Percentiles rank a stretch among this genome's conserved stretches.
phyloP scores from a whole-genome alignment of 2,888 invertebrate genomes.

The Zelleria hepariella region DNA sequence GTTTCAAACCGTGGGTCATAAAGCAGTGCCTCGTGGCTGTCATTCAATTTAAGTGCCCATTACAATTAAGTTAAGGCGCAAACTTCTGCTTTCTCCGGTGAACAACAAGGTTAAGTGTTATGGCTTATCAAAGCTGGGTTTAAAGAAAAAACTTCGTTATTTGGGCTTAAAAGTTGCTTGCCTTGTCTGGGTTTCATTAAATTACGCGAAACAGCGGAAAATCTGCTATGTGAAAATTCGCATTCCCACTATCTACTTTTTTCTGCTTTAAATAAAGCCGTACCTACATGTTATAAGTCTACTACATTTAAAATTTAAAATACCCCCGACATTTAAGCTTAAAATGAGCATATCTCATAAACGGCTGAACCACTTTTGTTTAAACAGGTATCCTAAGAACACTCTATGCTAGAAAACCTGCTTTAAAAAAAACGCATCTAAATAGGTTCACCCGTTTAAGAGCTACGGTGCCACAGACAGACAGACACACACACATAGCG shows the following conservation, averaged over 20 bases:
- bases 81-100: constrained; percentile 1
- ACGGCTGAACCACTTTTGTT: too few species aligned
- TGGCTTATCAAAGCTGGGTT: constrained; percentile 21
- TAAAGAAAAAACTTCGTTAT: constrained; percentile 32
- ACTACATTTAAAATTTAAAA: too few species aligned
- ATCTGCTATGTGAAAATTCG: constrained; percentile 43
- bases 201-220: constrained; percentile 40
- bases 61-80: not conserved
- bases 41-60: not conserved
- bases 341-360: too few species aligned
- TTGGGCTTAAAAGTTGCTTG: constrained; percentile 40
- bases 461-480: too few species aligned
- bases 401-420: too few species aligned
- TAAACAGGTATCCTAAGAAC: too few species aligned
- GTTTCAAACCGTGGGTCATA: not conserved
- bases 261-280: constrained; percentile 7
- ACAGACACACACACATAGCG: too few species aligned
- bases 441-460: too few species aligned
- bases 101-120: not conserved
- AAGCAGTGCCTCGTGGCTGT: not conserved
- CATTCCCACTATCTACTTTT: constrained; percentile 37
- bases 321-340: too few species aligned
- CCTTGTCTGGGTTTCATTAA: constrained; percentile 51
- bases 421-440: too few species aligned
- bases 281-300: too few species aligned